Conservation (phyloP, 2,797 vertebrate species). For the Chromobotia macracanthus region DNA sequence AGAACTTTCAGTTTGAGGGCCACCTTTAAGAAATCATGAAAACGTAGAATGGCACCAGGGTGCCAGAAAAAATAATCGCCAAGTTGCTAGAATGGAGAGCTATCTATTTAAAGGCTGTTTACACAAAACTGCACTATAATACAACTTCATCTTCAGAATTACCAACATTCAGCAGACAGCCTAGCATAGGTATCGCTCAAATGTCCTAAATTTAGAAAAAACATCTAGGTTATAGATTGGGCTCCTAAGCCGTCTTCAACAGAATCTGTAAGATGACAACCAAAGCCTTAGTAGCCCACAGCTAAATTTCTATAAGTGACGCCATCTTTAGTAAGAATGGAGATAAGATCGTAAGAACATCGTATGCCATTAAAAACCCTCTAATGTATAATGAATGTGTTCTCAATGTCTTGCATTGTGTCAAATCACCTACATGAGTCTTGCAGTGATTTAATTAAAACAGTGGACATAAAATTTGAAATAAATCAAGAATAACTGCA, state of each 20-base stretch:
- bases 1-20: not conserved
- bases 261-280: not conserved
- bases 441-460: slow-evolving; percentile 11
- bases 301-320: not conserved
- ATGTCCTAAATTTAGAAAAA: too few relatives aligned
- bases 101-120: too few relatives aligned
- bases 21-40: not conserved
- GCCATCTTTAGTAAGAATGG: not conserved
- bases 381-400: not conserved
- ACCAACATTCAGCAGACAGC: too few relatives aligned
- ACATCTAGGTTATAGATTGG: not conserved
- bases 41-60: not conserved
- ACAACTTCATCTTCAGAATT: too few relatives aligned
- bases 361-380: not conserved
- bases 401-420: not conserved
- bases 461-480: not conserved
- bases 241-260: not conserved
- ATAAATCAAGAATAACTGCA: slow-evolving; percentile 13
- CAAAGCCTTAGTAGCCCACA: not conserved
- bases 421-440: not conserved
- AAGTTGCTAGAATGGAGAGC: too few relatives aligned
- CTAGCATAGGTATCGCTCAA: too few relatives aligned
- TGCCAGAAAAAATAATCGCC: not conserved
- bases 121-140: too few relatives aligned
- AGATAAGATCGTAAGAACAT: not conserved